A percentile compares a stretch with the other conserved stretches of the same genome.
Evolutionary conservation across 64 coral and sea anemone genomes (phyloP).

Genomic region (Astreopora myriophthalma): DNA sequence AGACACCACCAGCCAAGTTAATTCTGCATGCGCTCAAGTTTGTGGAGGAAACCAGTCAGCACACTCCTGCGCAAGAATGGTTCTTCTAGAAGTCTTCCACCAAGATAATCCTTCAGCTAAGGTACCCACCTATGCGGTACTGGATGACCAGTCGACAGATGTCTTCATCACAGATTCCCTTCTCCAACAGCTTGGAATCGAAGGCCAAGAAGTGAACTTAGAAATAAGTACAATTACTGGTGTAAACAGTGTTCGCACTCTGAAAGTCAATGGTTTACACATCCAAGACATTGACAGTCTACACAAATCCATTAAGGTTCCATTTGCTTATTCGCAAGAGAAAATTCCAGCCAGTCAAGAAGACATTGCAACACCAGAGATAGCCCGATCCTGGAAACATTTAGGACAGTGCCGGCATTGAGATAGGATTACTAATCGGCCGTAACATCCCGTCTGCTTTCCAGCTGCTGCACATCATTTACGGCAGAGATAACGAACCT

Average conservation of each 20-base stretch:
- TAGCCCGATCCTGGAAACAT: constrained; percentile 18
- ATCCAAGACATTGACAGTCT: constrained; percentile 37
- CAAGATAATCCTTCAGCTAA: constrained; percentile 24
- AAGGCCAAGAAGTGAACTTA: constrained; percentile 22
- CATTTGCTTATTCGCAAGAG: constrained; percentile 20
- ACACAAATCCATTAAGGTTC: constrained; percentile 40
- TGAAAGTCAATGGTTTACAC: constrained; percentile 50
- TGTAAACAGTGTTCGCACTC: constrained; percentile 5
- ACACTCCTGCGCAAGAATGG: constrained; percentile 57
- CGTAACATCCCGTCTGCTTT: constrained; percentile 32
- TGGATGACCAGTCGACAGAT: constrained; percentile 73
- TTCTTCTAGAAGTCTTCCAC: constrained; percentile 39
- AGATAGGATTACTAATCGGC: constrained; percentile 56
- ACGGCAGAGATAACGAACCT: constrained; percentile 10
- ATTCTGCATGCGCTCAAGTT: constrained; percentile 55
- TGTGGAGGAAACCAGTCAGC: neutral
- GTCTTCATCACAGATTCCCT: constrained; percentile 58
- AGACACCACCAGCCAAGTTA: neutral
- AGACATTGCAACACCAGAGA: constrained; percentile 47
- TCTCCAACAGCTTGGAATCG: neutral
- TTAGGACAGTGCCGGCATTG: neutral
- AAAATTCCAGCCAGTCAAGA: constrained; percentile 30
- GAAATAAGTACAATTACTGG: constrained; percentile 47
- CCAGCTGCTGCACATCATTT: constrained; percentile 3
- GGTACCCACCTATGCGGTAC: constrained; percentile 67